Evolutionary conservation across 2,888 invertebrate genomes (phyloP).

Genomic region (Apotomis capreana): DNA sequence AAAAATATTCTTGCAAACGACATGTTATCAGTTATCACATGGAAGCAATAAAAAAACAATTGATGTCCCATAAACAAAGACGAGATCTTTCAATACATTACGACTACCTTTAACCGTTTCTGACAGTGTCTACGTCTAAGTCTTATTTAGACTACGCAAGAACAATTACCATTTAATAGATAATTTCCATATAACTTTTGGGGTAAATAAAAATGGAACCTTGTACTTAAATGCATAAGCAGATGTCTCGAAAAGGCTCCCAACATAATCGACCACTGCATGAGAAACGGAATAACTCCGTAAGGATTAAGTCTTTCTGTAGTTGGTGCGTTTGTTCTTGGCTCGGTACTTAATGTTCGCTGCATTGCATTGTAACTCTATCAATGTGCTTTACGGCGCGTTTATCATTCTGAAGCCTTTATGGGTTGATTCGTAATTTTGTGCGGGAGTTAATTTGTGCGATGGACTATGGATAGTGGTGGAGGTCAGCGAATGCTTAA

Average conservation of each 20-base stretch:
- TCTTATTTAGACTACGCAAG: too few species aligned
- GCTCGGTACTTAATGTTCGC: background rate
- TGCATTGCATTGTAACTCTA: constrained; percentile 24
- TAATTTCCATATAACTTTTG: too few species aligned
- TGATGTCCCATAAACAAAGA: too few species aligned
- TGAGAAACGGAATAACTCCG: background rate
- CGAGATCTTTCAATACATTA: too few species aligned
- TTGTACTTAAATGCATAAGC: too few species aligned
- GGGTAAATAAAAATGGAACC: too few species aligned
- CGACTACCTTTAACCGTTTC: too few species aligned
- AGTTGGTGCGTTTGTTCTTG: background rate
- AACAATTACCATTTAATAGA: too few species aligned
- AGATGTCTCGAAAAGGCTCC: background rate
- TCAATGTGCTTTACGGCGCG: constrained; percentile 25
- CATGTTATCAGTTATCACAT: too few species aligned
- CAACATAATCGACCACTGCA: background rate
- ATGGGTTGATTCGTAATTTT: constrained; percentile 28
- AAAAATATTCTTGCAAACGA: too few species aligned
- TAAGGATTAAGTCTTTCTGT: background rate
- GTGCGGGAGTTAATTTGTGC: constrained; percentile 25
- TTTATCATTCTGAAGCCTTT: constrained; percentile 22
- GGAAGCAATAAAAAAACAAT: too few species aligned
- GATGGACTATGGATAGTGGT: constrained; percentile 1
- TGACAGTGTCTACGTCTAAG: too few species aligned
- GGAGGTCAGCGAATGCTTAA: background rate